These are phyloP conservation scores for Megaptera novaeangliae DNA, from an alignment of 2,113 vertebrate species.

Conservation along the genomic window DNA sequence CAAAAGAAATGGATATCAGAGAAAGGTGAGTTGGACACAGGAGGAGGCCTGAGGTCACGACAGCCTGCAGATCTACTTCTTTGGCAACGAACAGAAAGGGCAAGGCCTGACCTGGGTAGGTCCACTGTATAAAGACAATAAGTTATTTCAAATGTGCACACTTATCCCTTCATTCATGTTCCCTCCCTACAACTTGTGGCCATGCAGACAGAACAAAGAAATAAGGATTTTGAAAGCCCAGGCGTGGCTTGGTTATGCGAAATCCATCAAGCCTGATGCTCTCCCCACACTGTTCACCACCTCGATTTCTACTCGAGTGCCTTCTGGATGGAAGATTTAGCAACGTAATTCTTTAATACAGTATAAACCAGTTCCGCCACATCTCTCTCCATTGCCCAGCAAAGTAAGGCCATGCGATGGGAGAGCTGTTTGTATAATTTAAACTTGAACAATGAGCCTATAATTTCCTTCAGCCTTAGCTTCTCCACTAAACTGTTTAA, in stretches of 20 bases:
- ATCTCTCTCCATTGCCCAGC: neutral
- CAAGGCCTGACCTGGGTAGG: neutral
- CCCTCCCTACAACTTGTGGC: neutral
- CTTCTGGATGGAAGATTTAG: neutral
- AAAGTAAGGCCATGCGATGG: neutral
- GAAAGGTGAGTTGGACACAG: neutral
- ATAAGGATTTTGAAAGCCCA: neutral
- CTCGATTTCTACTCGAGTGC: neutral
- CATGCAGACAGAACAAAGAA: neutral
- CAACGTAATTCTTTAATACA: neutral
- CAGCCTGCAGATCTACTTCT: neutral
- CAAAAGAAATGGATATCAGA: neutral
- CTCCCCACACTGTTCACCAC: neutral
- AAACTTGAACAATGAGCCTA: neutral
- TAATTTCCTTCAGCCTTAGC: neutral
- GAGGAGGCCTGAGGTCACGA: neutral
- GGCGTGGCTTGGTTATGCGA: too few relatives aligned
- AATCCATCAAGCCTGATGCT: neutral
- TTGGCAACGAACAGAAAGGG: neutral
- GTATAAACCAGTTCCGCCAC: neutral
- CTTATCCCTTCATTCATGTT: neutral
- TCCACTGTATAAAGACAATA: neutral
- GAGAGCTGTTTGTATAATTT: neutral
- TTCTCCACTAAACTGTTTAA: constrained; percentile 20
- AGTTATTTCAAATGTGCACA: neutral